Evolutionary conservation across 2,113 vertebrate genomes (phyloP).

Genomic region (Pseudorhombus dupliciocellatus): DNA sequence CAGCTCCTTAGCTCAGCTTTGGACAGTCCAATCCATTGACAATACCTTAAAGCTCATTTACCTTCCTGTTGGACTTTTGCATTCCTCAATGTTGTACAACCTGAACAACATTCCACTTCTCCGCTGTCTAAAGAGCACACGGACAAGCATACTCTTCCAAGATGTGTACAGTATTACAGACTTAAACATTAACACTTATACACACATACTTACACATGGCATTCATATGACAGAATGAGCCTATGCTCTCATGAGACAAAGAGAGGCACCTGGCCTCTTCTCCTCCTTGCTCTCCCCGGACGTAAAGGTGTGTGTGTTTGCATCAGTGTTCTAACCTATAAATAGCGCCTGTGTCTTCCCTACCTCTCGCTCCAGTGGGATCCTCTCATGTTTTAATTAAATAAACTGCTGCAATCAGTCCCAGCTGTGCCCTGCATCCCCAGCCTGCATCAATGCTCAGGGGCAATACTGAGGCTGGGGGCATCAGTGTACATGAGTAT

Average conservation of each 20-base stretch:
- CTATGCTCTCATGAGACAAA: conserved; percentile 45
- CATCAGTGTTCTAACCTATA: conserved; percentile 67
- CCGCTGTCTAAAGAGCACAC: background rate
- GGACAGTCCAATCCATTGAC: background rate
- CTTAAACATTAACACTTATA: background rate
- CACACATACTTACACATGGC: conserved; percentile 5
- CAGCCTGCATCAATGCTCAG: conserved; percentile 59
- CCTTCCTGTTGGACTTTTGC: background rate
- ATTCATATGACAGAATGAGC: conserved; percentile 21
- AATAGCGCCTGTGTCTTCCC: conserved; percentile 75
- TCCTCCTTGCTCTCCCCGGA: conserved; percentile 47
- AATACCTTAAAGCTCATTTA: background rate
- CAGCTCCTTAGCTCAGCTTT: too few species aligned
- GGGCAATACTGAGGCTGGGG: conserved; percentile 42
- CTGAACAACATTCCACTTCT: background rate
- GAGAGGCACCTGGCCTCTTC: conserved; percentile 68
- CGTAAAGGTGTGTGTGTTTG: conserved; percentile 45
- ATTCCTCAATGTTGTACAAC: background rate
- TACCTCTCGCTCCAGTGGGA: conserved; percentile 65
- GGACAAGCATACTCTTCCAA: background rate
- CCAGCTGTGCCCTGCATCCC: conserved; percentile 76
- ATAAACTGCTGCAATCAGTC: conserved; percentile 74
- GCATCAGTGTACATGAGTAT: conserved; percentile 29
- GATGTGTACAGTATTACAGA: background rate
- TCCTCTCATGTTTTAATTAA: conserved; percentile 81